phyloP scores from a whole-genome alignment of 2,888 invertebrate genomes.

The Thumatha senex region DNA sequence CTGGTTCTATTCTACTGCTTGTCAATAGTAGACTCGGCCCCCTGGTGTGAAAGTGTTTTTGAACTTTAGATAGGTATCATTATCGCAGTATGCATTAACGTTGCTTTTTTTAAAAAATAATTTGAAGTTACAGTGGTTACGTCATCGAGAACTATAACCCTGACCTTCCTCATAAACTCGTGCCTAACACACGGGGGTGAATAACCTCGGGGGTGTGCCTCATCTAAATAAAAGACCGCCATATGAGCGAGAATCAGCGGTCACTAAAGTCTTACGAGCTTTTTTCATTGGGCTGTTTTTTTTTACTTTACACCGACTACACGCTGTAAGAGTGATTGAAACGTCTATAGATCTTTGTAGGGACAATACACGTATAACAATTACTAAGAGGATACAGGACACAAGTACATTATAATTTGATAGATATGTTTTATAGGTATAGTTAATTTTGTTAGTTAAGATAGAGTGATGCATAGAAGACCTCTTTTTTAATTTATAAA shows the following conservation, averaged over 20 bases:
- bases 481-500: neutral
- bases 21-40: no score
- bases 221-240: constrained; percentile 76
- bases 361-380: no score
- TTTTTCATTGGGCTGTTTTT: constrained; percentile 54
- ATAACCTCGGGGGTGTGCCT: constrained; percentile 71
- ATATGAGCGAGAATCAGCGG: constrained; percentile 55
- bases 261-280: constrained; percentile 46
- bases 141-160: constrained; percentile 55
- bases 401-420: no score
- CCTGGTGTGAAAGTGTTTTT: no score
- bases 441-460: no score
- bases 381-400: no score
- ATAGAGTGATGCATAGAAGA: neutral
- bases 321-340: constrained; percentile 22
- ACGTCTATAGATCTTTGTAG: constrained; percentile 19
- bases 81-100: neutral
- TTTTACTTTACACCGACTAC: constrained; percentile 35
- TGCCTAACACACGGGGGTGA: constrained; percentile 60
- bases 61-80: no score
- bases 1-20: no score
- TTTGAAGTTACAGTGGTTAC: neutral
- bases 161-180: constrained; percentile 70
- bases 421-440: neutral
- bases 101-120: neutral